Evolutionary conservation across 2,888 invertebrate species (phyloP), one percentile per base, ranked within the genome.

Genomic region (Therioaphis trifolii): DNA sequence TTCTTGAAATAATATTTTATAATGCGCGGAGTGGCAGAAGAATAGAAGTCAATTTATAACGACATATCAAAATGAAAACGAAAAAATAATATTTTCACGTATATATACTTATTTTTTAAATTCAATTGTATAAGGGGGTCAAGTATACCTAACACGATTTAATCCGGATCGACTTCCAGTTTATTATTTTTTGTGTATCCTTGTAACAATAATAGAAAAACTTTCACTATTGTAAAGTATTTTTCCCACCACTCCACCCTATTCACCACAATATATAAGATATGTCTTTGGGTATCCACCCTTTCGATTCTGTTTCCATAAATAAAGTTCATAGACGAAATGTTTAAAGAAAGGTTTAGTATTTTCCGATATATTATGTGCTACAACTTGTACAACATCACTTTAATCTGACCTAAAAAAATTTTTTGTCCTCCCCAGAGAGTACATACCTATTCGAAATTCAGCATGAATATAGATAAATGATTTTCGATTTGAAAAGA

Each of bases 241-340:
- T 76, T 43, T 63, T 27, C 29, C 61, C 27, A 14, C 14, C 4
- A 27, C n/a, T 21, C 21, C 24, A 55, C 12, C 1, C 68, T 40
- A 52, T 68, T 40, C 21, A 46, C 4, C 24, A 68, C n/a, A 18
- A 52, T 12, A 66, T 66, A 77, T 52, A 52, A 15, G 24, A 76
- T 77, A 52, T 52, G 29, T 66, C 14, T 46, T n/a, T 12, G 43
- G n/a, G 15, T 58, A n/a, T n/a, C n/a, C n/a, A 75, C 1, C 21
- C 7, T 52, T 66, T 77, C 66, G 24, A 52, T 77, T 52, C 35
- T 24, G 35, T 77, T 68, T 68, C 66, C 77, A 68, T 66, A 35
- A 77, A 49, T 66, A 77, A 68, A 77, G 21, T 77, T 77, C 76
- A 49, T 49, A 61, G 43, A 46, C 29, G 27, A 75, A 61, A 49